phyloP scores from a whole-genome alignment of 1,140 invertebrate species.

The Macrobrachium rosenbergii region DNA sequence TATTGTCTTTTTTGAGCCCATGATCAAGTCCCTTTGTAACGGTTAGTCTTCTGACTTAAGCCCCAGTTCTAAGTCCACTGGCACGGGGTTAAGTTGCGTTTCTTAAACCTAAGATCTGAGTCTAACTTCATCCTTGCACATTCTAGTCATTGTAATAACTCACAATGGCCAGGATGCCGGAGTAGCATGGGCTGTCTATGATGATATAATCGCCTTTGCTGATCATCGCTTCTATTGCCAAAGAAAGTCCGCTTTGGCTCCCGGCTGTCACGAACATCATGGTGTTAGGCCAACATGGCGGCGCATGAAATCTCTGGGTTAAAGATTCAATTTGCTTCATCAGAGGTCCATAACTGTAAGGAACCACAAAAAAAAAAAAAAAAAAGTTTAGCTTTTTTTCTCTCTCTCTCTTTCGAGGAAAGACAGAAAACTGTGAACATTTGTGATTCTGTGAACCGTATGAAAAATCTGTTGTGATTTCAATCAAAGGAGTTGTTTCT shows the following conservation, averaged over 20 bases:
- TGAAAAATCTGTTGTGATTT: too few species aligned
- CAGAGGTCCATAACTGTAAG: not conserved
- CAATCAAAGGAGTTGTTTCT: too few species aligned
- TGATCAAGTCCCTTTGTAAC: too few species aligned
- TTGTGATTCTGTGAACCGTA: too few species aligned
- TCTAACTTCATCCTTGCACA: not conserved
- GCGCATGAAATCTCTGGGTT: not conserved
- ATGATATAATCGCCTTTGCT: conserved; percentile 6
- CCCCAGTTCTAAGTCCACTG: too few species aligned
- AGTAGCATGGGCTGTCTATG: not conserved
- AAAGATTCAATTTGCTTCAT: not conserved
- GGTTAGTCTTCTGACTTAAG: too few species aligned
- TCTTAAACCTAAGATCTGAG: not conserved
- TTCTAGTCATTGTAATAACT: not conserved
- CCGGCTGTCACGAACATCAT: not conserved
- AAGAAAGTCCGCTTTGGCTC: not conserved
- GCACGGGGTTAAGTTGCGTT: not conserved
- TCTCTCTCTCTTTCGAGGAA: not conserved
- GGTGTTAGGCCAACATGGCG: not conserved
- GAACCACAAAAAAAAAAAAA: not conserved
- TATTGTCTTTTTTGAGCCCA: too few species aligned
- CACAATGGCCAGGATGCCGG: not conserved
- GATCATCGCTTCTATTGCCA: conserved; percentile 13
- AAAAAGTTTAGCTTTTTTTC: not conserved
- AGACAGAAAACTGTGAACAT: not conserved